A percentile compares a stretch with the other conserved stretches of the same genome.
Conservation (phyloP, 2,888 invertebrate species). For the Synanthedon vespiformis region DNA sequence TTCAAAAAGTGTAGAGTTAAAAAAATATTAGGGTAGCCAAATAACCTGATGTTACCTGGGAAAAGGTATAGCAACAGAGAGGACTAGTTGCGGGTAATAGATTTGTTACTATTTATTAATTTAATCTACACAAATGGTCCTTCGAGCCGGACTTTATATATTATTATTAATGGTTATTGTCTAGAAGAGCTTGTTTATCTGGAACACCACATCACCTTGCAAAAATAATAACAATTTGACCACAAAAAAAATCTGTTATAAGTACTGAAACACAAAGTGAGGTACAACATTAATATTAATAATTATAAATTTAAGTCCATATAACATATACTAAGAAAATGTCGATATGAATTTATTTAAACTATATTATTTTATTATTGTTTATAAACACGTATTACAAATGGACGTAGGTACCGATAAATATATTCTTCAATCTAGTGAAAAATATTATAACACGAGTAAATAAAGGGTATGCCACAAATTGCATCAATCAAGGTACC, state of each 20-base stretch:
- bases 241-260: constrained; percentile 16
- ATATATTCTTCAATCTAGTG: constrained; percentile 13
- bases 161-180: too few species aligned
- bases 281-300: constrained; percentile 7
- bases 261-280: constrained; percentile 25
- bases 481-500: not conserved
- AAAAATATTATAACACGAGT: not conserved
- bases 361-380: constrained; percentile 6
- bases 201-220: not conserved
- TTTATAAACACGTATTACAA: constrained; percentile 30
- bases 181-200: too few species aligned
- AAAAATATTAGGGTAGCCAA: too few species aligned
- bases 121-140: too few species aligned
- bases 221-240: not conserved
- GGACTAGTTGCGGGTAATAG: too few species aligned
- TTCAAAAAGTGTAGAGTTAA: too few species aligned
- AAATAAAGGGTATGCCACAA: not conserved
- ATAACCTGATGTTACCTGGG: too few species aligned
- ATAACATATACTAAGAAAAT: not conserved
- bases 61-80: too few species aligned
- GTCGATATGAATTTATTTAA: constrained; percentile 14
- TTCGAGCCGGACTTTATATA: too few species aligned
- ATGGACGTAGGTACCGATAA: constrained; percentile 50
- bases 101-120: too few species aligned
- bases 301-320: not conserved